phyloP scores from a whole-genome alignment of 2,888 invertebrate species.

The Tinea trinotella region DNA sequence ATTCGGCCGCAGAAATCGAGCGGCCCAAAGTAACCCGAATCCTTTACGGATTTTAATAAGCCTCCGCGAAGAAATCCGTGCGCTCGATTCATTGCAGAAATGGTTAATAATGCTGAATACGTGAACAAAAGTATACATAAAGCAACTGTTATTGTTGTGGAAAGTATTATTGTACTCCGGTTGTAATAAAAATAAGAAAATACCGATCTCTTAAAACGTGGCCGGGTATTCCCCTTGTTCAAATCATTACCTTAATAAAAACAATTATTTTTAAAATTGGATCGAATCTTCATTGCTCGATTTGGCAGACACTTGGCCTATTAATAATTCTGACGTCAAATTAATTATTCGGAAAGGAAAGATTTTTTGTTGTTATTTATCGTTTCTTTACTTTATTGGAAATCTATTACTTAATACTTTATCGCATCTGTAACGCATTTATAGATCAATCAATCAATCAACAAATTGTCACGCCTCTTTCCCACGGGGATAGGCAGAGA shows the following conservation, averaged over 20 bases:
- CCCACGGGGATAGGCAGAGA: no score
- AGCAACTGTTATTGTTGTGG: constrained; percentile 1
- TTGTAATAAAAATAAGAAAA: constrained; percentile 3
- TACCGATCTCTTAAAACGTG: background rate
- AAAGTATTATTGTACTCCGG: constrained; percentile 1
- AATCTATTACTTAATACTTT: no score
- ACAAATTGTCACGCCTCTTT: no score
- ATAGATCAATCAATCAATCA: no score
- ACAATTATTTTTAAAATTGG: background rate
- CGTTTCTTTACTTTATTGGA: no score
- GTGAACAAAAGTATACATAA: constrained; percentile 1
- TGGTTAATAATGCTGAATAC: constrained; percentile 7
- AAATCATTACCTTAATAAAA: background rate
- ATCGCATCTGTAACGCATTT: no score
- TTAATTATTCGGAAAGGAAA: background rate
- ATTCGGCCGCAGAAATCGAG: constrained; percentile 19
- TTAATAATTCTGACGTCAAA: constrained; percentile 5
- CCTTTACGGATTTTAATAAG: constrained; percentile 19
- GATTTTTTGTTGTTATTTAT: background rate
- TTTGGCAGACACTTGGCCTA: background rate
- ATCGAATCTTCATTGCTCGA: background rate
- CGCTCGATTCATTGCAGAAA: constrained; percentile 4
- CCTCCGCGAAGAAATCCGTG: constrained; percentile 16
- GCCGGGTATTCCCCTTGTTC: background rate
- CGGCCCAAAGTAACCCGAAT: constrained; percentile 17